Evolutionary conservation across 2,888 invertebrate species (phyloP), one percentile per base, ranked within the genome.

Genomic region (Tromatobia lineatoria): DNA sequence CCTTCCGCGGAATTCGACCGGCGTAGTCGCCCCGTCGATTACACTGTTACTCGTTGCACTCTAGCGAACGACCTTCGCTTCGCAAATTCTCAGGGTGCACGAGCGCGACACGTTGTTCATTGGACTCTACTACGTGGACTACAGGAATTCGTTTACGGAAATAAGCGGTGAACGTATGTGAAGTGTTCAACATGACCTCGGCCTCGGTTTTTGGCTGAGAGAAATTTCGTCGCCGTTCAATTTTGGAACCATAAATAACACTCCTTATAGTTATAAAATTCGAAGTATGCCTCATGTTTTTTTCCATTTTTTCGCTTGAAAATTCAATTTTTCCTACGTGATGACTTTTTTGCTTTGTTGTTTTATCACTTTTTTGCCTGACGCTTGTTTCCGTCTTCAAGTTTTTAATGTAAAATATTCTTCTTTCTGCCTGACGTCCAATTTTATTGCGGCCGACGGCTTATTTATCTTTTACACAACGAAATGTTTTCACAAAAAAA

Each of bases 1-100:
- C 76, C 76, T 75, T 77, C 61, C 76, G 64, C 54, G 78, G 83
- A 85, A 86, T 88, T 87, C 82, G 61, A 61, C 77, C 74, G 47
- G 20, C 45, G 4, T 59, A 52, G 59, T 52, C 18, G 59, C 69
- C 50, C n/a, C 50, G 50, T 23, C 74, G 69, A 75, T 69, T 78
- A 67, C 78, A 54, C 71, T 82, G 25, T 47, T 67, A 45, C 73
- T 78, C 47, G 73, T 69, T 50, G 67, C 82, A 69, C 50, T 69
- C 45, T 67, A n/a, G 66, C 64, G 61, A 76, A 76, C 64, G 81
- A 76, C 79, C 83, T 83, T 83, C 83, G 74, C 70, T 64, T 70
- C 29, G 74, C 42, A 29, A 79, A 83, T 83, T 79, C 83, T 83
- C 29, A 57, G 75, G 80, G 70, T 83, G 70, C 83, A 75, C 54